Evolutionary conservation across 2,113 vertebrate genomes (phyloP).

Genomic region (Scytalopus superciliaris): DNA sequence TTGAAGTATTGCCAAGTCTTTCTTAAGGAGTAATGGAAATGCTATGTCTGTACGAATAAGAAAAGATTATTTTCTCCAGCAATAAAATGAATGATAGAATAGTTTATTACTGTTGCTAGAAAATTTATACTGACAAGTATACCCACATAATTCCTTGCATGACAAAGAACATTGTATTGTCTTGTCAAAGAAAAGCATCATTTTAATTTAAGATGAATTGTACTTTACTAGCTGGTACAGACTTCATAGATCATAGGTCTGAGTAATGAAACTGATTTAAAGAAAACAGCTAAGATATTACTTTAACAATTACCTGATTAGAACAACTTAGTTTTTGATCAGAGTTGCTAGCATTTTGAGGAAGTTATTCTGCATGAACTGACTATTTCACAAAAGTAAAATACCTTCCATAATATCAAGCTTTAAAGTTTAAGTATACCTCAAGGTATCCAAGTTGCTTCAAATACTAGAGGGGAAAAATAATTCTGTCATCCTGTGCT

Average conservation of each 20-base stretch:
- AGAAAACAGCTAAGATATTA: background rate
- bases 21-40: constrained; percentile 58
- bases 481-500: background rate
- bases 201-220: constrained; percentile 61
- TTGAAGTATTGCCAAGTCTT: constrained; percentile 63
- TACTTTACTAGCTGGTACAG: constrained; percentile 10
- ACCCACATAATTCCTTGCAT: constrained; percentile 47
- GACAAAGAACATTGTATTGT: constrained; percentile 32
- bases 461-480: background rate
- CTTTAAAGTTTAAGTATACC: background rate
- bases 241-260: constrained; percentile 32
- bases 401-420: background rate
- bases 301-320: background rate
- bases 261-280: constrained; percentile 24
- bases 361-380: background rate
- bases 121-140: constrained; percentile 64
- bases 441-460: background rate
- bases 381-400: background rate
- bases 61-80: constrained; percentile 53
- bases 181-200: constrained; percentile 32
- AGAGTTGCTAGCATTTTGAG: background rate
- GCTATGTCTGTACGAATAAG: constrained; percentile 12
- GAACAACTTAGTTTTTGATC: background rate
- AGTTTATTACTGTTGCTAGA: constrained; percentile 57
- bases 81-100: constrained; percentile 63